Evolutionary conservation across 2,797 vertebrate genomes (phyloP).

Genomic region (Ptychobarbus kaznakovi): DNA sequence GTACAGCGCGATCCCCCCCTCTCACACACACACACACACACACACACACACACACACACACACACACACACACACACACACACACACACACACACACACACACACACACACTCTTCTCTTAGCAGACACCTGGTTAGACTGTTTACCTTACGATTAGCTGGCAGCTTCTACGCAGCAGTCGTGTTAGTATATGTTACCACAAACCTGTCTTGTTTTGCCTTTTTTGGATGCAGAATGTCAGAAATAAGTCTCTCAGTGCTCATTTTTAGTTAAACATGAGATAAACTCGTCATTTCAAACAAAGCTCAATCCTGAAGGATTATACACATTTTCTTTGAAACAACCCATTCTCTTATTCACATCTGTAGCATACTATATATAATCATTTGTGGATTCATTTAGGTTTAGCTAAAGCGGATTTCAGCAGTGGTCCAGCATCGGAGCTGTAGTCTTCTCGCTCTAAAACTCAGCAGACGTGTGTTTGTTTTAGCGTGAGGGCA

Average conservation of each 20-base stretch:
- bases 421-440: not conserved
- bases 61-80: conserved; percentile 9
- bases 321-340: not conserved
- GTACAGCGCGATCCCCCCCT: conserved; percentile 30
- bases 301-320: not conserved
- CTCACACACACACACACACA: conserved; percentile 10
- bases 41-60: conserved; percentile 24
- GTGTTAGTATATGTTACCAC: conserved; percentile 14
- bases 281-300: conserved; percentile 12
- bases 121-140: not conserved
- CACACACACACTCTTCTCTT: not conserved
- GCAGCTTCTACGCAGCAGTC: not conserved
- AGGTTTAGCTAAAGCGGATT: not conserved
- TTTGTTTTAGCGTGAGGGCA: conserved; percentile 31
- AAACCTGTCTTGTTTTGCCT: conserved; percentile 1
- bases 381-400: not conserved
- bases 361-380: not conserved
- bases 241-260: not conserved
- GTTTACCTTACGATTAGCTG: conserved; percentile 21
- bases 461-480: conserved; percentile 2
- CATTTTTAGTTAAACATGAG: conserved; percentile 11
- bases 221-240: not conserved
- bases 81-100: conserved; percentile 25
- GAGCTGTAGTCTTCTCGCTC: not conserved
- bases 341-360: not conserved